These are phyloP conservation scores for Phymanthus crucifer DNA, from an alignment of 92 coral and sea anemone genomes.

Conservation along the genomic window DNA sequence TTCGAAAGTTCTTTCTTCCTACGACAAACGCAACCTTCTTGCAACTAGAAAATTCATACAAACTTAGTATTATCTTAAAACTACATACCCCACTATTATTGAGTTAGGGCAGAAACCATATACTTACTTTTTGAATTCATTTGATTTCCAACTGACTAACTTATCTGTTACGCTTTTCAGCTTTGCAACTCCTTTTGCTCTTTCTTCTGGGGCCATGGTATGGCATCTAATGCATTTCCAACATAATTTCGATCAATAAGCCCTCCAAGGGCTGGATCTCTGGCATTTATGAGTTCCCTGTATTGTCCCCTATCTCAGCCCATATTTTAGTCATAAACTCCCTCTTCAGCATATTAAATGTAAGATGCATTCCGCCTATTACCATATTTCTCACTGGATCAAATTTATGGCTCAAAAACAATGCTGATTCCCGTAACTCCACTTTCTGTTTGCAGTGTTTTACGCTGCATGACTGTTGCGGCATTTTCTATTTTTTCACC, in stretches of 20 bases:
- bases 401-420: conserved; percentile 35
- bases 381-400: conserved; percentile 46
- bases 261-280: conserved; percentile 61
- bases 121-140: conserved; percentile 52
- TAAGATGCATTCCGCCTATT: conserved; percentile 47
- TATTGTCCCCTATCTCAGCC: conserved; percentile 58
- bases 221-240: conserved; percentile 28
- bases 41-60: no score
- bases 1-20: no score
- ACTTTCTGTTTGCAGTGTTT: conserved; percentile 32
- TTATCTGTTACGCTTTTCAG: conserved; percentile 56
- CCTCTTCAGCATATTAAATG: conserved; percentile 42
- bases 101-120: not conserved
- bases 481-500: conserved; percentile 43
- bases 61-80: no score
- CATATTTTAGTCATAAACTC: conserved; percentile 64
- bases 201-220: conserved; percentile 53
- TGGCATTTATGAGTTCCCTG: conserved; percentile 33
- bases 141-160: conserved; percentile 65
- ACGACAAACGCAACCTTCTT: not conserved
- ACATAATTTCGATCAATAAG: conserved; percentile 31
- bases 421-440: conserved; percentile 52
- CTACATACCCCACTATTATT: not conserved
- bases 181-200: conserved; percentile 54
- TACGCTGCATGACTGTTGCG: conserved; percentile 20